Evolutionary conservation across 2,797 vertebrate species (phyloP), one percentile per base, ranked within the genome.

Genomic region (Sebastes taczanowskii): DNA sequence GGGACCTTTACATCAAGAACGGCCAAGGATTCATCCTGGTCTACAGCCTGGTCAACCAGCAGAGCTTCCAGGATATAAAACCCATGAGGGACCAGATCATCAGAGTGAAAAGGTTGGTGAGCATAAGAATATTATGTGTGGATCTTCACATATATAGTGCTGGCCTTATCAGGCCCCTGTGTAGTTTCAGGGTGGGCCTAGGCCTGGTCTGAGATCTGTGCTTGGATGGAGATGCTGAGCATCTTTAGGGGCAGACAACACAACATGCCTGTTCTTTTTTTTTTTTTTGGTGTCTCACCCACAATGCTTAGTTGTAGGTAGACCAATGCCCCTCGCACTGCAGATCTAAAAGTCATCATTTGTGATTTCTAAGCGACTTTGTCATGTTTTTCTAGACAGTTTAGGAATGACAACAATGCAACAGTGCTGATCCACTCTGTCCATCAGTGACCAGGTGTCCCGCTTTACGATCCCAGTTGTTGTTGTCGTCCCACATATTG

Each of bases 61-160:
- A 99, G 91, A 98, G 97, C 96, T 99, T 99, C 94, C 98, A 99
- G 95, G 98, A 99, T 95, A 99, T 98, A 91, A 97, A 96, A 84
- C 98, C 98, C 80, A 99, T 99, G 98, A 95, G 98, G 85, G 98
- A 99, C 91, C 98, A 99, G 96, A 99, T 99, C 96, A 99, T 99
- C 91, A 97, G 98, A 85, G 98, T 99, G 84, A 99, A 99, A 97
- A 97, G 98, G 97, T 98, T 93, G 85, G 94, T 93, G 61, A 32
- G 2, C 80, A 77, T 53, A 30, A 63, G 38, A 66, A 66, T 72
- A 34, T 29, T 4, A 42, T 52, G 59, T 73, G 6, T 67, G 58
- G 29, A 64, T 80, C 61, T 52, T 55, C 55, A 75, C 70, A 52
- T 67, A 52, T 27, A 67, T 3, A 55, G 25, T 10, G 49, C 62